Percentiles rank a stretch among this genome's conserved stretches.
These are phyloP conservation scores for Hylaea fasciaria DNA, from an alignment of 2,888 invertebrate genomes.

Conservation along the genomic window DNA sequence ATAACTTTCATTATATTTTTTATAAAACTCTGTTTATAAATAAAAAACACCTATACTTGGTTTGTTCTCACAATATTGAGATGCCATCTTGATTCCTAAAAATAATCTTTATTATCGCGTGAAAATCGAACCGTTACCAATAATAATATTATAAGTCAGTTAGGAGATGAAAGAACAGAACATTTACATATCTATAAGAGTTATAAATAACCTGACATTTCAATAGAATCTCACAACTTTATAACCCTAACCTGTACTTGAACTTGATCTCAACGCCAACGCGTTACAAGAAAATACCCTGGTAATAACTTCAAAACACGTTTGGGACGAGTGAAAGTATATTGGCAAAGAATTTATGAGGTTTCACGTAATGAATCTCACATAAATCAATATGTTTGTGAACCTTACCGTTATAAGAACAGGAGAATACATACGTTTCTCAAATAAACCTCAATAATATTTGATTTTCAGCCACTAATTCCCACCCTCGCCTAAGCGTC, in stretches of 20 bases:
- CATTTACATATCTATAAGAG: too few relatives aligned
- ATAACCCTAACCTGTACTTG: conserved; percentile 7
- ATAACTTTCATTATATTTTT: too few relatives aligned
- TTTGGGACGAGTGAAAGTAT: conserved; percentile 17
- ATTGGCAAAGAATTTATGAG: conserved; percentile 28
- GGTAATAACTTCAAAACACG: conserved; percentile 18
- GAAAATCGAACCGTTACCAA: too few relatives aligned
- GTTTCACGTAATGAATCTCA: conserved; percentile 22
- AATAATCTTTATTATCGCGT: too few relatives aligned
- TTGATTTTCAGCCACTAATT: conserved; percentile 59
- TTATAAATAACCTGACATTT: neutral
- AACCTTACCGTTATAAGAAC: conserved; percentile 16
- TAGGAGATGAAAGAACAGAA: neutral
- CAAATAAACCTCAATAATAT: conserved; percentile 57
- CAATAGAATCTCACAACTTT: neutral
- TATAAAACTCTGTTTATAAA: too few relatives aligned
- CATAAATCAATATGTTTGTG: conserved; percentile 4
- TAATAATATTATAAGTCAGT: neutral
- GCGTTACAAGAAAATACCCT: conserved; percentile 16
- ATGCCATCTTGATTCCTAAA: too few relatives aligned
- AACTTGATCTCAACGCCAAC: conserved; percentile 10
- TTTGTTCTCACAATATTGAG: too few relatives aligned
- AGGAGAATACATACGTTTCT: conserved; percentile 42
- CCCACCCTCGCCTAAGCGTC: conserved; percentile 44
- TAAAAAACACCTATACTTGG: too few relatives aligned